phyloP scores from a whole-genome alignment of 2,113 vertebrate species.

The Micronisus gabar region DNA sequence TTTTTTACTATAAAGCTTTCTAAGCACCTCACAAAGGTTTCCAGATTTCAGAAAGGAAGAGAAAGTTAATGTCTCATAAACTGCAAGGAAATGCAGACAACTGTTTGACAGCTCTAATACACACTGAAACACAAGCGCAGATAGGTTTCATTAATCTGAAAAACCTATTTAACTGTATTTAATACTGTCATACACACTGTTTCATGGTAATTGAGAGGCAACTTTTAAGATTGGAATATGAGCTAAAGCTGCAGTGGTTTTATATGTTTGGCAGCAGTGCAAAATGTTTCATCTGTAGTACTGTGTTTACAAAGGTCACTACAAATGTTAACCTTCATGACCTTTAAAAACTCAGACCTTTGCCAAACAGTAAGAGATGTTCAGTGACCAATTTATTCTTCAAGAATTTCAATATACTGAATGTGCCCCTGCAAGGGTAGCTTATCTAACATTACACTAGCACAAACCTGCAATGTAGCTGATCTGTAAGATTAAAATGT shows the following conservation, averaged over 20 bases:
- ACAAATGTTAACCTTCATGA: slow-evolving; percentile 38
- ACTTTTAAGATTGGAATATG: neutral
- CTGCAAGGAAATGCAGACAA: neutral
- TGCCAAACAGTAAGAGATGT: neutral
- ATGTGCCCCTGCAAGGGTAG: neutral
- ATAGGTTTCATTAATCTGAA: neutral
- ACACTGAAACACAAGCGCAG: neutral
- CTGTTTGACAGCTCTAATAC: neutral
- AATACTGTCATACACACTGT: neutral
- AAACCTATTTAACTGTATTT: neutral
- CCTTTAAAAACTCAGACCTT: slow-evolving; percentile 39
- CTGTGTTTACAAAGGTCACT: slow-evolving; percentile 36
- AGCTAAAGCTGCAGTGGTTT: neutral
- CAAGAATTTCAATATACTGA: neutral
- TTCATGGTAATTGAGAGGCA: neutral
- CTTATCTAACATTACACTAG: neutral
- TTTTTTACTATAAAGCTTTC: neutral
- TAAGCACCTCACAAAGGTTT: neutral
- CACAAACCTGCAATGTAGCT: neutral
- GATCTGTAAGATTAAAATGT: neutral
- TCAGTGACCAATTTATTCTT: neutral
- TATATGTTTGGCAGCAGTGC: neutral
- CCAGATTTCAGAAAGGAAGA: neutral
- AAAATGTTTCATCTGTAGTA: neutral
- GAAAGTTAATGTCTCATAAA: neutral